phyloP scores from a whole-genome alignment of 2,888 invertebrate genomes.

The Zygogramma bicolorata region DNA sequence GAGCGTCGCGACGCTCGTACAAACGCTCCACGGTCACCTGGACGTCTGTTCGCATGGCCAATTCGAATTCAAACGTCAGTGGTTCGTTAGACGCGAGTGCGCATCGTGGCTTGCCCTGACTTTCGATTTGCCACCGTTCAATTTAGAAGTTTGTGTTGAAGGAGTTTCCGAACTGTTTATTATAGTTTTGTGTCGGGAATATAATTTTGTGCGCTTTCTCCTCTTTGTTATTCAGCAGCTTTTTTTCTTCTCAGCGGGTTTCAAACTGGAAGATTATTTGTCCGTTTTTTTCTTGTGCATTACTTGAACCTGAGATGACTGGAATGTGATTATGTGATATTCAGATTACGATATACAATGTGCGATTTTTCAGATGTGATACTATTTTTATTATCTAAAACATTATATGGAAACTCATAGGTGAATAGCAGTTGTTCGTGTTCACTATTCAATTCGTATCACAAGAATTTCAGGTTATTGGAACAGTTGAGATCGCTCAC shows the following conservation, averaged over 20 bases:
- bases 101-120: not conserved
- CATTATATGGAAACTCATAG: no score
- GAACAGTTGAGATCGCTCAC: no score
- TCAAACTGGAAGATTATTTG: not conserved
- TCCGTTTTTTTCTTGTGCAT: no score
- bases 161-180: not conserved
- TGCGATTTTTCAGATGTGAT: no score
- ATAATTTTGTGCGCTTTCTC: not conserved
- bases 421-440: no score
- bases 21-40: conserved; percentile 55
- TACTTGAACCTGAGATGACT: no score
- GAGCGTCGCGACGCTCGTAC: conserved; percentile 56
- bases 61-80: conserved; percentile 15
- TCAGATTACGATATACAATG: no score
- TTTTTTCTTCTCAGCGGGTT: not conserved
- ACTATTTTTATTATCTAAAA: no score
- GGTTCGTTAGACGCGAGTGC: conserved; percentile 19
- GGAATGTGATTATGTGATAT: no score
- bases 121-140: not conserved
- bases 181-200: not conserved
- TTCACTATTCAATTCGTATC: no score
- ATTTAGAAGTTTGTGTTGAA: not conserved
- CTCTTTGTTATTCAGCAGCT: not conserved
- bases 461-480: no score
- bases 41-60: conserved; percentile 43